Conservation (phyloP, 53 echinoderm and acorn worm genomes). For the Patiria pectinifera region DNA sequence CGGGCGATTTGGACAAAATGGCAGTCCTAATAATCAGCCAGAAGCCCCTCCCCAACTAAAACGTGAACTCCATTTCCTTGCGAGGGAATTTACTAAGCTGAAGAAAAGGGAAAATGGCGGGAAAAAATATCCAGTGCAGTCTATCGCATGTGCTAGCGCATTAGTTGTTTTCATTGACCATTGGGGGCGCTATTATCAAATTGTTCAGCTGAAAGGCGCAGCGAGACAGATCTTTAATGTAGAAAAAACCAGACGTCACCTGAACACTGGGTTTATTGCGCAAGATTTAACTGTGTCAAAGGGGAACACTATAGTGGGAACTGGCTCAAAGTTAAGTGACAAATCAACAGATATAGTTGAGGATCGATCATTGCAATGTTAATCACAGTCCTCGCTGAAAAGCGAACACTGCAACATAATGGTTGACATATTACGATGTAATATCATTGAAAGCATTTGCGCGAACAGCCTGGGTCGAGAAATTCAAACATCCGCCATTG, state of each 20-base stretch:
- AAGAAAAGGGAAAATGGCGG: neutral
- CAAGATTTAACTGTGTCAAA: no score
- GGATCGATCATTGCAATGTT: no score
- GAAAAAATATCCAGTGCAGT: neutral
- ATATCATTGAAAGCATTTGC: neutral
- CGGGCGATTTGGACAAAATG: neutral
- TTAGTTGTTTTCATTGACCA: neutral
- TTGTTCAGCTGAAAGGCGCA: neutral
- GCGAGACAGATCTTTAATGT: neutral
- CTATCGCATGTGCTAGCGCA: neutral
- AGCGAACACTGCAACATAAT: neutral
- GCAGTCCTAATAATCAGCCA: neutral
- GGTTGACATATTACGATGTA: neutral
- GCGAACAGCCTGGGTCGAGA: neutral
- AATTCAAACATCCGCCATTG: neutral
- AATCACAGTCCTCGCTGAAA: no score
- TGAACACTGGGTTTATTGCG: no score
- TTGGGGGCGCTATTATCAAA: conserved; percentile 1
- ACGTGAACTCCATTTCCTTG: no score
- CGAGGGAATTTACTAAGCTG: no score
- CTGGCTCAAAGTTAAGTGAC: no score
- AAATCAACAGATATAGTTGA: no score
- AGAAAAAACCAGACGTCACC: neutral
- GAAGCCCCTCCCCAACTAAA: no score
- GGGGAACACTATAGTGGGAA: no score